phyloP scores from a whole-genome alignment of 2,113 vertebrate genomes.

The Myotis yumanensis region DNA sequence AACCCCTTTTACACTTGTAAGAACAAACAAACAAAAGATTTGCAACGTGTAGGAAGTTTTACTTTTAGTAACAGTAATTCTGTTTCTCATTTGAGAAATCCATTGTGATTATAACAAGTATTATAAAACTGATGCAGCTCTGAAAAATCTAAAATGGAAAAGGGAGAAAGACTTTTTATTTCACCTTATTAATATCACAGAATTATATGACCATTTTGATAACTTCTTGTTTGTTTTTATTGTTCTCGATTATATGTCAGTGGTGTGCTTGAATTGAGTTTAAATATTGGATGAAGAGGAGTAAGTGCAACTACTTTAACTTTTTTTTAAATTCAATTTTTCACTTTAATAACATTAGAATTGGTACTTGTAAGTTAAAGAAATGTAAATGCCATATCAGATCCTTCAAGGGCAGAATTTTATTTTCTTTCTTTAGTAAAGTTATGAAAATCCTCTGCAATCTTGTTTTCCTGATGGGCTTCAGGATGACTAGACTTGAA shows the following conservation, averaged over 20 bases:
- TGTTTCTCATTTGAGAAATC: conserved; percentile 25
- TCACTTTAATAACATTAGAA: conserved; percentile 22
- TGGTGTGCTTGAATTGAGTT: neutral
- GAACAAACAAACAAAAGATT: neutral
- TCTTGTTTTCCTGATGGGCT: neutral
- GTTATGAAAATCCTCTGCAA: neutral
- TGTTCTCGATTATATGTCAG: neutral
- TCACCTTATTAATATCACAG: neutral
- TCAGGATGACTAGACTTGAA: neutral
- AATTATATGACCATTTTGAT: conserved; percentile 1
- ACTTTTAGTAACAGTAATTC: neutral
- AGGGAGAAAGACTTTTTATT: neutral
- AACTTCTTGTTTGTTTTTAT: neutral
- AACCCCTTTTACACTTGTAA: neutral
- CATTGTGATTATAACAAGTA: neutral
- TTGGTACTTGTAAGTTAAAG: neutral
- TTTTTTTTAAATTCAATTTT: neutral
- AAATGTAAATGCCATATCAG: neutral
- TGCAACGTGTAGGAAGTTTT: neutral
- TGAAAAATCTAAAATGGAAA: conserved; percentile 19
- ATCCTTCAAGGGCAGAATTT: neutral
- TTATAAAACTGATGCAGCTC: neutral
- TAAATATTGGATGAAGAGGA: neutral
- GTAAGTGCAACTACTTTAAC: neutral
- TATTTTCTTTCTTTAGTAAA: neutral